Conservation (phyloP, 1,140 invertebrate genomes). For the Lucilia sericata region DNA sequence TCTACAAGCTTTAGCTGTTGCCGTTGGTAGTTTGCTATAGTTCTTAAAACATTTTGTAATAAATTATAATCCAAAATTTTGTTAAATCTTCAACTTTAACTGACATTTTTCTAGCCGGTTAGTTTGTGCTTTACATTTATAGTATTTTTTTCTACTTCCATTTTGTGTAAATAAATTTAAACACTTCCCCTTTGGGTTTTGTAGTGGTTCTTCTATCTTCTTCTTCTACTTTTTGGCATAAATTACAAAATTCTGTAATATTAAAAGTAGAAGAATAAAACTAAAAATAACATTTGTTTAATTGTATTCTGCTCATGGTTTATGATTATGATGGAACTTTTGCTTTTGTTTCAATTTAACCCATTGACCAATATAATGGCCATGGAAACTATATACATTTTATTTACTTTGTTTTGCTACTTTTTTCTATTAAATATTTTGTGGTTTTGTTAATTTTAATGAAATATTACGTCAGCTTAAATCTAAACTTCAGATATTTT, state of each 20-base stretch:
- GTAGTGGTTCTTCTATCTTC: background rate
- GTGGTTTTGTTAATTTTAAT: background rate
- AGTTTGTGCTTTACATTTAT: background rate
- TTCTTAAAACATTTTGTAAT: slow-evolving; percentile 9
- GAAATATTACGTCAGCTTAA: background rate
- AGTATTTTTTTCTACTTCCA: background rate
- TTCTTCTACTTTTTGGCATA: background rate
- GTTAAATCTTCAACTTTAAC: background rate
- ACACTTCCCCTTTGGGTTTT: background rate
- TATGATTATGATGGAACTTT: slow-evolving; percentile 16
- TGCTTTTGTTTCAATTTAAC: slow-evolving; percentile 13
- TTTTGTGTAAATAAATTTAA: background rate
- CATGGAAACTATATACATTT: background rate
- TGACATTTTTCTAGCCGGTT: background rate
- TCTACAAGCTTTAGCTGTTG: too few species aligned
- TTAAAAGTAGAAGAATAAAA: background rate
- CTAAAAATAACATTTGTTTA: background rate
- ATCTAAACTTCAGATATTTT: too few species aligned
- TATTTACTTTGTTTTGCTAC: background rate
- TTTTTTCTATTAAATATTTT: background rate
- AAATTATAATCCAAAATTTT: background rate
- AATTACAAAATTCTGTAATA: slow-evolving; percentile 4
- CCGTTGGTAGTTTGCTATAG: background rate
- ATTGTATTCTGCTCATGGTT: background rate
- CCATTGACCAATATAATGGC: slow-evolving; percentile 19